These are phyloP conservation scores for Sarcoramphus papa DNA, from an alignment of 2,797 vertebrate genomes.

Conservation along the genomic window DNA sequence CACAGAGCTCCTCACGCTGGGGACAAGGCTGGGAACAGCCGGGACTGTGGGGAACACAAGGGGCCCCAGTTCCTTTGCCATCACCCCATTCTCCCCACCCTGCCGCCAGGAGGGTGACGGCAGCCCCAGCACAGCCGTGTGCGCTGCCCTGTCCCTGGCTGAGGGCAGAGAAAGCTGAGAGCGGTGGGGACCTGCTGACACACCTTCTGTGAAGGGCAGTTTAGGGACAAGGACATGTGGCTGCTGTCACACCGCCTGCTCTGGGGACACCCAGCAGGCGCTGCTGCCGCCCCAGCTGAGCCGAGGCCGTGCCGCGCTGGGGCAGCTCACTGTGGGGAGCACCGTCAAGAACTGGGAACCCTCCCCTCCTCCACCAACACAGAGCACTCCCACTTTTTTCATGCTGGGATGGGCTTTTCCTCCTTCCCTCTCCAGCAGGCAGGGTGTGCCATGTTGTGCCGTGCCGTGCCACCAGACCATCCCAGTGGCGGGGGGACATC, in stretches of 20 bases:
- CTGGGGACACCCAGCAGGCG: rapidly evolving
- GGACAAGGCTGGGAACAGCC: not conserved
- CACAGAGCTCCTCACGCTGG: rapidly evolving
- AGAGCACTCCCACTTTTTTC: not conserved
- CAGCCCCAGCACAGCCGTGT: not conserved
- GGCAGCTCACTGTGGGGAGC: not conserved
- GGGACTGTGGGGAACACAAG: not conserved
- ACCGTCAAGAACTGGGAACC: not conserved
- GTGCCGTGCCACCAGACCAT: not conserved
- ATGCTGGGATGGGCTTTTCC: not conserved
- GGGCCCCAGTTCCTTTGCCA: rapidly evolving
- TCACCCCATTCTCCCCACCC: not conserved
- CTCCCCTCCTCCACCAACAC: not conserved
- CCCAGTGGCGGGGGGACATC: not conserved
- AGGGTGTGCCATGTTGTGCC: rapidly evolving
- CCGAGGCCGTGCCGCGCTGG: rapidly evolving
- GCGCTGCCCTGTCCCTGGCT: not conserved
- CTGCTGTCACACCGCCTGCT: not conserved
- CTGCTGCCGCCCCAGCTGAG: rapidly evolving
- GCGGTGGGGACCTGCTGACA: not conserved
- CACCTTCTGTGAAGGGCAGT: not conserved
- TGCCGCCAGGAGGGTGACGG: not conserved
- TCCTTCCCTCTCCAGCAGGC: not conserved
- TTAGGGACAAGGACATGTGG: not conserved
- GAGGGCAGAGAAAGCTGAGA: not conserved